Base-by-base conservation (phyloP, 2,888 invertebrate species). In the Rhamphomyia laevipes region DNA sequence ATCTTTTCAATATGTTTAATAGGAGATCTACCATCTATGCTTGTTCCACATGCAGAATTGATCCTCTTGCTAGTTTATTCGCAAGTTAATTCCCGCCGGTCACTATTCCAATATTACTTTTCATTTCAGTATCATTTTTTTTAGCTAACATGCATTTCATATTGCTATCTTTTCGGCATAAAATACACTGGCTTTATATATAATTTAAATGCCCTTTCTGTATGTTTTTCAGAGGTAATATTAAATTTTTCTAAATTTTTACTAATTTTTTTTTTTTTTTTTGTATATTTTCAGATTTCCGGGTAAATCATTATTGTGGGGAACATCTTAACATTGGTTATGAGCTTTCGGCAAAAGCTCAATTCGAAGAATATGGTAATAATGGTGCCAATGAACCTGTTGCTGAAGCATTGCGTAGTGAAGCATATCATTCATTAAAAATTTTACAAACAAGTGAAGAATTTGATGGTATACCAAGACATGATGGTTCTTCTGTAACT, bases 251-350 rank as follows among this genome's bases (percentile, higher is more conserved):
- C 23, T 7, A 7, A 27, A 7, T 27, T n/a, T n/a, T n/a, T n/a
- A n/a, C 23, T 27, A 9, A n/a, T 35, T 17, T 31, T 15, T n/a
- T 40, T 37, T 37, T 37, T 7, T 5, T n/a, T 27, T n/a, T n/a
- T n/a, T 6, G 2, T 35, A 15, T 21, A 27, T 27, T 71, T 68
- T 2, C 70, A 78, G 78, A 74, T 54, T 69, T 74, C 9, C 61
- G 74, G 16, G 67, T 77, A 48, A 70, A 75, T 17, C 76, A 74
- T 60, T 77, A 74, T 60, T 78, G 78, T 62, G 76, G 75, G 56
- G 71, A 75, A 4, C 74, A 76, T 53, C 68, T 77, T 42, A 57
- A 58, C 2, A 64, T 61, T 30, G 69, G 73, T 1, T 66, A 70
- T 2, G 68, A 61, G 33, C 60, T 64, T 33, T 73, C 73, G 1